A percentile compares a stretch with the other conserved stretches of the same genome.
phyloP scores from a whole-genome alignment of 2,797 vertebrate genomes.

The Carapus acus region DNA sequence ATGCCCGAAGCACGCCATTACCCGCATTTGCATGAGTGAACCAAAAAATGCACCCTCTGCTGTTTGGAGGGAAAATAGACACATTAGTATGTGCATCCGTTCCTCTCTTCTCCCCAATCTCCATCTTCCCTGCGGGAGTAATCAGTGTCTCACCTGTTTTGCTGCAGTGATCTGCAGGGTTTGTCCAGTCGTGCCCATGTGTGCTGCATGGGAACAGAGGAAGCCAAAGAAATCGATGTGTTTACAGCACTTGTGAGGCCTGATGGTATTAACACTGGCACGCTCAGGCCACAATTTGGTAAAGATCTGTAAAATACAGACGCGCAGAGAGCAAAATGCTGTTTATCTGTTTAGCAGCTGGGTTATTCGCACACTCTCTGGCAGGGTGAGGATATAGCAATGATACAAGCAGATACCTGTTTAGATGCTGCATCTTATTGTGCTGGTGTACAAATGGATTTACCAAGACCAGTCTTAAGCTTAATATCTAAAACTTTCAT shows the following conservation, averaged over 20 bases:
- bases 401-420: neutral
- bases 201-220: neutral
- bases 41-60: too few relatives aligned
- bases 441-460: neutral
- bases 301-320: too few relatives aligned
- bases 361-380: too few relatives aligned
- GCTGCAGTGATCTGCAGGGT: neutral
- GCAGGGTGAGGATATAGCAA: neutral
- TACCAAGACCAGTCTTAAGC: neutral
- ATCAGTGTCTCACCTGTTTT: slow-evolving; percentile 22
- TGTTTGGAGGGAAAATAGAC: neutral
- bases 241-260: neutral
- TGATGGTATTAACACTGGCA: neutral
- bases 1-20: too few relatives aligned
- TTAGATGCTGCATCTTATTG: neutral
- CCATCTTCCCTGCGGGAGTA: slow-evolving; percentile 27
- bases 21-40: too few relatives aligned
- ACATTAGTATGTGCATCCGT: slow-evolving; percentile 23
- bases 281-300: neutral
- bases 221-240: neutral
- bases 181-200: neutral
- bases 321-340: too few relatives aligned
- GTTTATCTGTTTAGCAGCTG: too few relatives aligned
- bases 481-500: slow-evolving; percentile 26
- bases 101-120: neutral